A percentile compares a stretch with the other conserved stretches of the same genome.
Evolutionary conservation across 2,888 invertebrate genomes (phyloP).

Genomic region (Meganola albula): DNA sequence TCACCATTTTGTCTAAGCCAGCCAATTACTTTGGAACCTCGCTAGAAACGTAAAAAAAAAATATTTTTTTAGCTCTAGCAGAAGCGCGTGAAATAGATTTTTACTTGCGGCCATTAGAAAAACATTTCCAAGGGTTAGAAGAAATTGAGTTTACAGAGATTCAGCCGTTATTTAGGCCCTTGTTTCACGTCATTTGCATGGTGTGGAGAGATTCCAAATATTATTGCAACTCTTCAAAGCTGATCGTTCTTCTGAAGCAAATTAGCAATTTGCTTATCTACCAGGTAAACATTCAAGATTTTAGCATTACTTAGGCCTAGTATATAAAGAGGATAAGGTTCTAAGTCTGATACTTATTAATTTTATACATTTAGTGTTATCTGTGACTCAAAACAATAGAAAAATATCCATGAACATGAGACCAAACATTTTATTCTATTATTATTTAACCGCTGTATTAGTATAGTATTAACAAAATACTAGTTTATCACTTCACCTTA

Average conservation of each 20-base stretch:
- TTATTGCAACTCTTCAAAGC: slow-evolving; percentile 92
- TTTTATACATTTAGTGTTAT: too few relatives aligned
- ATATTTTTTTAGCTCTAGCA: slow-evolving; percentile 83
- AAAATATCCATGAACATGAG: too few relatives aligned
- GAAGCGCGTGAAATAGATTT: slow-evolving; percentile 94
- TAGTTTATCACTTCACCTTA: too few relatives aligned
- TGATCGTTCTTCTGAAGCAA: slow-evolving; percentile 92
- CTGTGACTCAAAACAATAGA: too few relatives aligned
- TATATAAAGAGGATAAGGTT: too few relatives aligned
- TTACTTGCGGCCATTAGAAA: slow-evolving; percentile 89
- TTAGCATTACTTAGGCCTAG: too few relatives aligned
- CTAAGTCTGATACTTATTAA: too few relatives aligned
- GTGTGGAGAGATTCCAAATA: slow-evolving; percentile 94
- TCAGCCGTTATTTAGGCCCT: slow-evolving; percentile 84
- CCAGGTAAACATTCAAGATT: slow-evolving; percentile 79
- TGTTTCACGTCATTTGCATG: slow-evolving; percentile 92
- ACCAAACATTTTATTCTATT: too few relatives aligned
- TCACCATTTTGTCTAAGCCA: too few relatives aligned
- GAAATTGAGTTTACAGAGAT: slow-evolving; percentile 92
- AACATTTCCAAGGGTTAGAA: slow-evolving; percentile 87
- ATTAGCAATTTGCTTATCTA: slow-evolving; percentile 93
- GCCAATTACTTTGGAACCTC: too few relatives aligned
- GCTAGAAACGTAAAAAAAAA: not conserved
- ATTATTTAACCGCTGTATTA: too few relatives aligned
- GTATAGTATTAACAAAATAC: too few relatives aligned